phyloP scores from a whole-genome alignment of 2,113 vertebrate genomes.

The Pluvianellus socialis region DNA sequence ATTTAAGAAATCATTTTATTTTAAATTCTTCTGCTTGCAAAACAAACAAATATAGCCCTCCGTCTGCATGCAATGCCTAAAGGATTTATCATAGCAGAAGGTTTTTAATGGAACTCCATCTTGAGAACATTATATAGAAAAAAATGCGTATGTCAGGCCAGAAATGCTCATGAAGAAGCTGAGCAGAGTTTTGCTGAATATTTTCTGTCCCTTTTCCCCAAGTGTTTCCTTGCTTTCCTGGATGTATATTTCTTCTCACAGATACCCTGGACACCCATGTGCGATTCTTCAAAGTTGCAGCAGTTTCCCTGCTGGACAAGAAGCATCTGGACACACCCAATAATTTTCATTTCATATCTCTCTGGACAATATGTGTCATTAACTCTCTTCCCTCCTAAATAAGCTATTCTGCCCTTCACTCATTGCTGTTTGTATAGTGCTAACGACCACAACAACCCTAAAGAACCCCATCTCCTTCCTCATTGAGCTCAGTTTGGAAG shows the following conservation, averaged over 20 bases:
- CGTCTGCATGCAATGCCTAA: neutral
- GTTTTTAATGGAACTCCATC: neutral
- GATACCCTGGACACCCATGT: fast-evolving
- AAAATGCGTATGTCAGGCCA: neutral
- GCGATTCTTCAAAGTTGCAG: fast-evolving
- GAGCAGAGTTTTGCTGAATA: neutral
- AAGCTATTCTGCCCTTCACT: neutral
- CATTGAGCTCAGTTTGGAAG: too few species aligned
- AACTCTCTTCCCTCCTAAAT: neutral
- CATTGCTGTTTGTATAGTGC: neutral
- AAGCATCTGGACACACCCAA: neutral
- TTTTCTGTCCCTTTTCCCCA: fast-evolving
- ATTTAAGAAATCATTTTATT: neutral
- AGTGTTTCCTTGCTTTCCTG: neutral
- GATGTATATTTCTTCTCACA: neutral
- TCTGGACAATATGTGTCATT: neutral
- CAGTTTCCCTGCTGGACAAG: neutral
- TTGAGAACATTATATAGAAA: neutral
- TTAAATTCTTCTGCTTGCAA: neutral
- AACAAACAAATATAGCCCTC: neutral
- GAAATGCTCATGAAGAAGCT: neutral
- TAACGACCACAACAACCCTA: too few species aligned
- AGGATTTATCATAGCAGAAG: neutral
- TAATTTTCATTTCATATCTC: neutral
- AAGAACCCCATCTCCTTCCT: too few species aligned